Conservation (phyloP, 2,888 invertebrate species). For the Leptothorax acervorum region DNA sequence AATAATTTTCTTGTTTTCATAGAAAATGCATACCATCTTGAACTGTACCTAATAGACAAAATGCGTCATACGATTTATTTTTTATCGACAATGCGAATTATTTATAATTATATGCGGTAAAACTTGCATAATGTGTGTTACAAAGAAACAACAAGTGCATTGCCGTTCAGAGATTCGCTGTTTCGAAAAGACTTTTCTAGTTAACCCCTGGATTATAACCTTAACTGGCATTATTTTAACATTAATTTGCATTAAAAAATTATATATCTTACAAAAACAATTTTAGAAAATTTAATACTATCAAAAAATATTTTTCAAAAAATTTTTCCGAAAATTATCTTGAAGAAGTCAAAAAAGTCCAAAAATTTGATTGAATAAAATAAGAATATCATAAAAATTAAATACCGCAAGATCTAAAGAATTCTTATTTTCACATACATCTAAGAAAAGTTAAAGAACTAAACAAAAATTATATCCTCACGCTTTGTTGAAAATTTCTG, state of each 20-base stretch:
- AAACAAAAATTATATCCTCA: not conserved
- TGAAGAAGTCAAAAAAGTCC: no score
- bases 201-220: no score
- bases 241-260: no score
- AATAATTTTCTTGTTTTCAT: not conserved
- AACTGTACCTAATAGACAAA: not conserved
- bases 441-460: not conserved
- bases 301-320: not conserved
- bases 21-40: constrained; percentile 15
- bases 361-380: not conserved
- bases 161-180: no score
- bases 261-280: no score
- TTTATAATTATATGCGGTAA: not conserved
- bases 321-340: not conserved
- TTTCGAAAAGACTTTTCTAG: no score
- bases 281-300: no score
- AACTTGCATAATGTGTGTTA: not conserved
- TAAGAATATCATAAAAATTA: not conserved
- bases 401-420: not conserved
- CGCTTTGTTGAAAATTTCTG: constrained; percentile 7
- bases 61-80: not conserved
- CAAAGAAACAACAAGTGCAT: not conserved
- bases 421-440: not conserved
- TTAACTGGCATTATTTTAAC: no score
- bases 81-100: not conserved